Conservation (phyloP, 1,140 invertebrate species). For the Papilio polyxenes region DNA sequence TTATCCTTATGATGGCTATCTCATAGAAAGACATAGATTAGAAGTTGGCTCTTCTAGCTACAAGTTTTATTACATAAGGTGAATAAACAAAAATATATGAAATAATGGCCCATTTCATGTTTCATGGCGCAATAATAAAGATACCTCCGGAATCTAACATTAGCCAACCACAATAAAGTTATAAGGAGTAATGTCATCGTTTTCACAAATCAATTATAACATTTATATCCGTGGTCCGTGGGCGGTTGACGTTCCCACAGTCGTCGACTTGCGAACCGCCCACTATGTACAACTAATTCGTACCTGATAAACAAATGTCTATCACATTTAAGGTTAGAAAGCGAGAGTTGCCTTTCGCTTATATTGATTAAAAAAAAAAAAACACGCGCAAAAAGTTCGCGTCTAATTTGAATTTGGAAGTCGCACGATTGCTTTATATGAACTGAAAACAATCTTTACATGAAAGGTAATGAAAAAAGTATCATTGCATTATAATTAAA, state of each 20-base stretch:
- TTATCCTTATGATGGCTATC: neutral
- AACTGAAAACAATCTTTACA: neutral
- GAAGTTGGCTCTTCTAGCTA: no score
- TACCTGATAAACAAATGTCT: constrained; percentile 33
- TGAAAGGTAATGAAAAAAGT: neutral
- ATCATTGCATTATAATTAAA: neutral
- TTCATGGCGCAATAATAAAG: neutral
- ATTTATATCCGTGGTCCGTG: neutral
- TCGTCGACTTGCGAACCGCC: constrained; percentile 20
- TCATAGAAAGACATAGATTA: neutral
- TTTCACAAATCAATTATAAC: neutral
- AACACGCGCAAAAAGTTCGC: constrained; percentile 29
- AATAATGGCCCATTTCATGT: neutral
- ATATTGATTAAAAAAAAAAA: constrained; percentile 10
- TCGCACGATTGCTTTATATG: neutral
- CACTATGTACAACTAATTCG: constrained; percentile 31
- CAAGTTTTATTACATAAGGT: no score
- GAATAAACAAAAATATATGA: no score
- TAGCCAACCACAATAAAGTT: neutral
- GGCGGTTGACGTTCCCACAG: constrained; percentile 19
- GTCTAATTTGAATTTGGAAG: neutral
- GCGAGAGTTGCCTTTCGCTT: constrained; percentile 46
- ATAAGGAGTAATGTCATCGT: neutral
- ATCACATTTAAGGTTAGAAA: constrained; percentile 39
- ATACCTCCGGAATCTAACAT: neutral